Evolutionary conservation across 2,888 invertebrate species (phyloP), one percentile per base, ranked within the genome.

Genomic region (Dendrolimus pini): DNA sequence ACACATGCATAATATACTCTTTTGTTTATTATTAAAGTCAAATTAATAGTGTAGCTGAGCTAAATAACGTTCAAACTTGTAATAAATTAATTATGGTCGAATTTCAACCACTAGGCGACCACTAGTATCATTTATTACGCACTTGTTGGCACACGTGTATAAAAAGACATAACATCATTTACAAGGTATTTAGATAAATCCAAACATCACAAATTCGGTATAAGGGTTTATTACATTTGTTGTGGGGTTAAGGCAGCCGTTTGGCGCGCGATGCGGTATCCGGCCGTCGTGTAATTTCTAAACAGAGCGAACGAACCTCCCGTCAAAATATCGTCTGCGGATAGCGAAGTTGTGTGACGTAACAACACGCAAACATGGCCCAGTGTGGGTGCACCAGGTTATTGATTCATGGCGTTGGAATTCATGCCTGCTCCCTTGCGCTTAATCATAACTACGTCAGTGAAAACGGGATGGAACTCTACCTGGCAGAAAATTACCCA

Each of bases 291-390:
- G 75, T 81, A 80, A 83, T 82, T 81, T 79, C 84, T 83, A 85
- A 85, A 85, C 81, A 80, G 72, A 70, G 68, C 64, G 62, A 71
- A 66, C 67, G 77, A 77, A 75, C 72, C 78, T 80, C 80, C 85
- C 88, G 85, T 87, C 88, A 89, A 88, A 89, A 88, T 87, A 89
- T 75, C 81, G 82, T 87, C 84, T 85, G 78, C 80, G 74, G 70
- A 69, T 66, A 68, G 64, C 65, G 61, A 63, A 63, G 65, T 65
- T 78, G 85, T 86, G 84, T 85, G 82, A 74, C 72, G 78, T 79
- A 77, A 74, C 71, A 67, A 75, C 75, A 75, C 75, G 67, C 64
- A 68, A 67, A 68, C 70, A 69, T 72, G 64, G 66, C 67, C 63
- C 67, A 70, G 84, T 85, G 86, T 85, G 84, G 71, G 84, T 85